A percentile compares a stretch with the other conserved stretches of the same genome.
phyloP scores from a whole-genome alignment of 37 sponge, comb jelly and placozoan species.

The Dysidea cf. avara region DNA sequence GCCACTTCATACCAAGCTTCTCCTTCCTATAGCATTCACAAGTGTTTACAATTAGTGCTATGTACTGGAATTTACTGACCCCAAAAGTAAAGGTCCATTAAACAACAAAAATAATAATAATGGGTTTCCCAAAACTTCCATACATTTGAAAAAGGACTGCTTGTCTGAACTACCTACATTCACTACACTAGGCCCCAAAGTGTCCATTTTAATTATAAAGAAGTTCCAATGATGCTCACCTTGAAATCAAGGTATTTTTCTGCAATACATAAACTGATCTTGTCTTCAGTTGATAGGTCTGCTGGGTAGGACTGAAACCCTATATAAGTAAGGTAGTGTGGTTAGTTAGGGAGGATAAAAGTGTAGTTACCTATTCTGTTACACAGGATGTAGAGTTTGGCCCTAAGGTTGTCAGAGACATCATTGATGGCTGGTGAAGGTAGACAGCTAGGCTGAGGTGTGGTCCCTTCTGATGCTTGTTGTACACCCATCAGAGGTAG shows the following conservation, averaged over 20 bases:
- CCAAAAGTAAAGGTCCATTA: no score
- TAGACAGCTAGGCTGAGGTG: conserved; percentile 38
- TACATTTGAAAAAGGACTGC: no score
- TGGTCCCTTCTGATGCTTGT: conserved; percentile 50
- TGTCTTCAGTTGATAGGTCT: conserved; percentile 75
- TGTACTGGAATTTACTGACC: no score
- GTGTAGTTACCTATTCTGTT: conserved; percentile 65
- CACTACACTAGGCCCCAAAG: no score
- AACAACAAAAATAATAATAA: no score
- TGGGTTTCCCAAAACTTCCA: no score
- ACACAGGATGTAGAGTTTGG: conserved; percentile 91
- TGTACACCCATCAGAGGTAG: conserved; percentile 76
- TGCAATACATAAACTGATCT: conserved; percentile 81
- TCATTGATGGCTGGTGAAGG: conserved; percentile 84
- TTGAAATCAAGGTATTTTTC: conserved; percentile 92
- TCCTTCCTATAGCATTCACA: conserved; percentile 51
- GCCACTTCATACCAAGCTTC: conserved; percentile 95
- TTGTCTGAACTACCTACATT: no score
- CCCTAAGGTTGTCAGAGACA: conserved; percentile 94
- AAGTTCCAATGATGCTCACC: no score
- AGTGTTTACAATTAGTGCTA: no score
- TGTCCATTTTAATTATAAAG: no score
- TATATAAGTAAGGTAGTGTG: neutral
- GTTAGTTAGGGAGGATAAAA: neutral
- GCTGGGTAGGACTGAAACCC: conserved; percentile 68